Evolutionary conservation across 92 coral and sea anemone genomes (phyloP), one percentile per base, ranked within the genome.

Genomic region (Isaurus tuberculatus): DNA sequence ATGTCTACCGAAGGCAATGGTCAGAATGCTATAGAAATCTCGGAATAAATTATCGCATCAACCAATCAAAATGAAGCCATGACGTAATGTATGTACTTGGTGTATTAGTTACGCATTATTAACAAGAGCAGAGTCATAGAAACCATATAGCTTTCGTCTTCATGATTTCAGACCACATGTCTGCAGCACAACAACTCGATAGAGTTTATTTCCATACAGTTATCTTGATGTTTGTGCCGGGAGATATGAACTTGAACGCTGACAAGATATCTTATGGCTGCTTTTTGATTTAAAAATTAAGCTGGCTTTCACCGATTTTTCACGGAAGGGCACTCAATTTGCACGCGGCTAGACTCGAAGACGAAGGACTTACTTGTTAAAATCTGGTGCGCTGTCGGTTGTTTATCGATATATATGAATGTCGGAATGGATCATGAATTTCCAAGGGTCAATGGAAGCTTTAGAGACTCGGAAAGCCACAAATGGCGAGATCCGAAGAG

Each of bases 401-500:
- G 55, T 23, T 23, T 65, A n/a, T 77, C 53, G 55, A 43, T 14
- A n/a, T 60, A 60, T 34, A 51, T 51, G 66, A 74, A 34, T 25
- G 36, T 30, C 27, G 60, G 22, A 37, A 77, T 77, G 82, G 82
- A 77, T 34, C 70, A 27, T 36, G 82, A 58, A 57, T 67, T 33
- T 36, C 53, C 68, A 77, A 22, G 82, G 68, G 69, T 77, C 23
- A 77, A 77, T 77, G 82, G 82, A 77, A 77, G 51, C 14, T 77
- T 77, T 77, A 77, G 36, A 42, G 69, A 58, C 42, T 67, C 69
- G 22, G 70, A 77, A 34, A 77, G 82, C 32, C 82, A 57, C 70
- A 77, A 87, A 72, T 94, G 98, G 98, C 72, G 98, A 65, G 84
- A 85, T 70, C 98, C 98, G 46, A 90, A 90, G 72, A 94, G 95